Conservation (phyloP, 2,797 vertebrate genomes). For the Gymnothorax reevesii region DNA sequence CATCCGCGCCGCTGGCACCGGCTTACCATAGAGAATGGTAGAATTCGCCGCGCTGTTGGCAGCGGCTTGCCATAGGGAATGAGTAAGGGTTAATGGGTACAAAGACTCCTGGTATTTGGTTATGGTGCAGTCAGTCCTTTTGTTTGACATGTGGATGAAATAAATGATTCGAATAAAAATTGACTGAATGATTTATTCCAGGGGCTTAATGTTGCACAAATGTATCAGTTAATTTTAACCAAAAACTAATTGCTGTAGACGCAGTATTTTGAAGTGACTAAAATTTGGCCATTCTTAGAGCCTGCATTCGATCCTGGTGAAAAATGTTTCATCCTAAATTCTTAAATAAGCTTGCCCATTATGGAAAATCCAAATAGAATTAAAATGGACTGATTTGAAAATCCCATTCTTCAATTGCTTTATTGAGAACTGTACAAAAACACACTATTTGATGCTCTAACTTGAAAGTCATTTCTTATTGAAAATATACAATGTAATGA, state of each 20-base stretch:
- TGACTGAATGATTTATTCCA: not conserved
- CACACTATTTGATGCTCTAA: too few relatives aligned
- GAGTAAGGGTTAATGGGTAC: not conserved
- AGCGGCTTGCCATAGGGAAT: too few relatives aligned
- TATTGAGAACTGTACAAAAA: too few relatives aligned
- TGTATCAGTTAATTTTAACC: not conserved
- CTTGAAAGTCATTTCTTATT: too few relatives aligned
- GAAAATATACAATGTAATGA: too few relatives aligned
- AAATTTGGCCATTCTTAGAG: not conserved
- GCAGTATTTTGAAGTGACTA: not conserved
- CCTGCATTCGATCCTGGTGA: not conserved
- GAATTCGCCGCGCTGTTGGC: too few relatives aligned
- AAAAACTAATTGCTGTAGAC: not conserved
- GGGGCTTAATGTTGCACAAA: not conserved
- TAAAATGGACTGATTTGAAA: too few relatives aligned
- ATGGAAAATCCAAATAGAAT: too few relatives aligned
- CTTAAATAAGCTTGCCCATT: too few relatives aligned
- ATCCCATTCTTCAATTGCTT: too few relatives aligned
- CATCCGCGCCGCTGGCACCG: too few relatives aligned
- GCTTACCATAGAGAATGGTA: too few relatives aligned
- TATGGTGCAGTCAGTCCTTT: constrained; percentile 42
- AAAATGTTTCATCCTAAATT: not conserved
- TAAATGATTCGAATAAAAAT: constrained; percentile 29
- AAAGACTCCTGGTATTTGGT: not conserved
- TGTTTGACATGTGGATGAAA: constrained; percentile 34